Conservation (phyloP, 2,797 vertebrate genomes). For the Antennarius maculatus region DNA sequence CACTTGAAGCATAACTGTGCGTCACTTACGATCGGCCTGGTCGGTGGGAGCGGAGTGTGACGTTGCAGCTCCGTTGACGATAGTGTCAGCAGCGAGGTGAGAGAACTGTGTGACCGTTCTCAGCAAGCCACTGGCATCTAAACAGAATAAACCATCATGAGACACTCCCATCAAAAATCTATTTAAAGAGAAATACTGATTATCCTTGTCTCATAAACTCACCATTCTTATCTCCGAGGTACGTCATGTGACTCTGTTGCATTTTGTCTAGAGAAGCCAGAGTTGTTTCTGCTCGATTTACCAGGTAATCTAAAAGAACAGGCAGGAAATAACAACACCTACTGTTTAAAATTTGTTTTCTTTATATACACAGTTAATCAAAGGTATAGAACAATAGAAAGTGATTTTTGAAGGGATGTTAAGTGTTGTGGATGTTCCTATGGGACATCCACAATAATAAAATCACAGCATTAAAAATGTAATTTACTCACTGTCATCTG, state of each 20-base stretch:
- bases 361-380: too few relatives aligned
- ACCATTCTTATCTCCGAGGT: constrained; percentile 77
- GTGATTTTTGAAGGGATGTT: too few relatives aligned
- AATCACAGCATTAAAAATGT: too few relatives aligned
- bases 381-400: too few relatives aligned
- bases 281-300: constrained; percentile 85
- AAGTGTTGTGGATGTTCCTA: too few relatives aligned
- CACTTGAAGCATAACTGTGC: neutral
- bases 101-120: constrained; percentile 88
- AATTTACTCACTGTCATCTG: too few relatives aligned
- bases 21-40: constrained; percentile 87
- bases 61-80: constrained; percentile 87
- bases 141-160: neutral
- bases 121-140: constrained; percentile 86
- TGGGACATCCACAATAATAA: too few relatives aligned
- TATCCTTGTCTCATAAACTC: neutral
- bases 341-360: too few relatives aligned
- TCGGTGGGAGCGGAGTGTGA: constrained; percentile 88
- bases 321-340: too few relatives aligned
- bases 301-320: constrained; percentile 87
- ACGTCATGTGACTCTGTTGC: constrained; percentile 77
- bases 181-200: too few relatives aligned
- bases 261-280: constrained; percentile 85
- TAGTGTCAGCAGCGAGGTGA: constrained; percentile 89
- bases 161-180: neutral